Evolutionary conservation across 2,797 vertebrate species (phyloP), one percentile per base, ranked within the genome.

Genomic region (Antennarius maculatus): DNA sequence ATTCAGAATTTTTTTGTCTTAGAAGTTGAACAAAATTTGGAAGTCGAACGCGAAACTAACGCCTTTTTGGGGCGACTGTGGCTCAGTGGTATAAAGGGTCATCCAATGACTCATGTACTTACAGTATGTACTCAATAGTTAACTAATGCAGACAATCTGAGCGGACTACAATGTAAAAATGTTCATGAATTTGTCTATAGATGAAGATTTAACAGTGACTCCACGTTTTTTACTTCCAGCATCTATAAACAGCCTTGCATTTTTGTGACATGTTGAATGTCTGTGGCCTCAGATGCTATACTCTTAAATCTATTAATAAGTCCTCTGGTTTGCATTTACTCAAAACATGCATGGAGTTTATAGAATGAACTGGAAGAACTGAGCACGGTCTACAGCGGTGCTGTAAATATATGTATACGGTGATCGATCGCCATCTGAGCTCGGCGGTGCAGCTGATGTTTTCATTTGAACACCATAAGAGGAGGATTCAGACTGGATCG

Each of bases 401-500:
- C 29, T 62, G 43, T 48, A 79, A 28, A 70, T 59, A 42, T 47
- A 23, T 80, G 51, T 52, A 14, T 37, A 23, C 7, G 54, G 49
- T 80, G 81, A 80, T 71, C 62, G 70, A 89, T 84, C 43, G 29
- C 43, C 59, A 31, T 59, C 66, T 58, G 47, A 37, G 47, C 28
- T 54, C 50, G 42, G 69, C 61, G 54, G 46, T 27, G 51, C 4
- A 62, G 76, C 37, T 52, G 77, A 80, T 80, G 80, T 83, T 89
- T 86, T 78, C 52, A 43, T 82, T 74, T 59, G 3, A 45, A 69
- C 74, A 53, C 28, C 76, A 61, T 12, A 11, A 52, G 66, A 79
- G 65, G 63, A 66, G 66, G 17, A 41, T 54, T 12, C 47, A 55
- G 69, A n/a, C 52, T 61, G 63, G 66, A 48, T 56, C 61, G 47